These are phyloP conservation scores for Adelosebastes latens DNA, from an alignment of 2,797 vertebrate genomes.

Conservation along the genomic window DNA sequence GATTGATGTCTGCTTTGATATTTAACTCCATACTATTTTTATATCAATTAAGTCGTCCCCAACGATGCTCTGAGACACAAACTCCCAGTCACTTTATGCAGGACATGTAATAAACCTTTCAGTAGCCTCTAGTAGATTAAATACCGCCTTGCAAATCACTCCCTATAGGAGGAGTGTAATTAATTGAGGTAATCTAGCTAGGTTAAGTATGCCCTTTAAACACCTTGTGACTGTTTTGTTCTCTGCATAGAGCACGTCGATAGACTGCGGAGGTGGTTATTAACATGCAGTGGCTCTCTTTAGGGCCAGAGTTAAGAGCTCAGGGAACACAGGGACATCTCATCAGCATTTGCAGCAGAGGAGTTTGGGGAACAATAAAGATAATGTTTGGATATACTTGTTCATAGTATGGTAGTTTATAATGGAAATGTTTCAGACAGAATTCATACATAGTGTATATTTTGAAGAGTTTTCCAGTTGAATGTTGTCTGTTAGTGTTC, in stretches of 20 bases:
- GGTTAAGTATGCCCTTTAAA: slow-evolving; percentile 39
- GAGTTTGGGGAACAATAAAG: not conserved
- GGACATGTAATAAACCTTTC: not conserved
- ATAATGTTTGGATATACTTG: not conserved
- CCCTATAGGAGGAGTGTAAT: slow-evolving; percentile 29
- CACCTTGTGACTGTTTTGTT: slow-evolving; percentile 34
- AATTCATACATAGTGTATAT: not conserved
- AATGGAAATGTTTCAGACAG: not conserved
- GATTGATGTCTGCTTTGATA: slow-evolving; percentile 4
- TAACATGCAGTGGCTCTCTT: slow-evolving; percentile 27
- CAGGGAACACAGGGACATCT: not conserved
- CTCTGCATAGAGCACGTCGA: slow-evolving; percentile 23
- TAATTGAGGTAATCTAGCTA: slow-evolving; percentile 40
- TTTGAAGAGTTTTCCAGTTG: not conserved
- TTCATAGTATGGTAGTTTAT: not conserved
- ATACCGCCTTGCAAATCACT: not conserved
- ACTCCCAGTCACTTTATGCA: not conserved
- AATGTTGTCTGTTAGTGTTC: not conserved
- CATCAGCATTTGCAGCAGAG: not conserved
- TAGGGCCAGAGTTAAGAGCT: slow-evolving; percentile 6
- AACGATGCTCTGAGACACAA: not conserved
- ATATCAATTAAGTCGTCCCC: not conserved
- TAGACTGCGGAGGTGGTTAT: slow-evolving; percentile 30
- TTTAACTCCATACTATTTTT: not conserved
- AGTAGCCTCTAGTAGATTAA: slow-evolving; percentile 8